Conservation (phyloP, 2,113 vertebrate species). For the Salvelinus namaycush region DNA sequence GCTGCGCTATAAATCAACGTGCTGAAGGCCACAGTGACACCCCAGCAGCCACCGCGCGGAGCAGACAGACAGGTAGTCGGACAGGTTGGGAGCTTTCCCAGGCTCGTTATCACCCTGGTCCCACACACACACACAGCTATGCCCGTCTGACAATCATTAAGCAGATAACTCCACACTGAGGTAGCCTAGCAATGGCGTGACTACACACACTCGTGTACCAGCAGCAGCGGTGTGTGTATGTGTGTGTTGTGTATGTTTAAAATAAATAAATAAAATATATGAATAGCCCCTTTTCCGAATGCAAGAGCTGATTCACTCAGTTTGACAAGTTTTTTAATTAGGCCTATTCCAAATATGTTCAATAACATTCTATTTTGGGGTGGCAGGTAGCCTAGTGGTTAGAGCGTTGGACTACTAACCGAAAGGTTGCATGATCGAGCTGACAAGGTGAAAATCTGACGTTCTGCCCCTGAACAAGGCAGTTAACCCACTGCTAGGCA, state of each 20-base stretch:
- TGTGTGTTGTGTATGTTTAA: background rate
- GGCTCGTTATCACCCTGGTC: conserved; percentile 60
- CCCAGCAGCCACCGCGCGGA: conserved; percentile 63
- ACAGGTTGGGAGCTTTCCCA: conserved; percentile 73
- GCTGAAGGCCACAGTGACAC: conserved; percentile 82
- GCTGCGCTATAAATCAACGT: conserved; percentile 81
- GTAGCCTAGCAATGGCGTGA: conserved; percentile 6
- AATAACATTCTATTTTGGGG: no score
- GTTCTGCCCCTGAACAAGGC: no score
- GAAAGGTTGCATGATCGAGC: no score
- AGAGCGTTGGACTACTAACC: no score
- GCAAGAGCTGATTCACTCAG: no score
- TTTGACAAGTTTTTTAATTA: no score
- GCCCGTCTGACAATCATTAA: conserved; percentile 68
- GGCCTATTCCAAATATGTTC: no score
- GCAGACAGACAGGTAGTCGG: background rate
- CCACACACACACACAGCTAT: conserved; percentile 17
- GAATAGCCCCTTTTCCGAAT: no score
- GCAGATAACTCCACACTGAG: conserved; percentile 55
- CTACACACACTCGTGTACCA: conserved; percentile 6
- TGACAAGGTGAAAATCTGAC: no score
- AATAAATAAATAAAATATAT: background rate
- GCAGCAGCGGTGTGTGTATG: background rate
- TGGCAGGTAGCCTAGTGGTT: no score
- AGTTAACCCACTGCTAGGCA: no score